Evolutionary conservation across 2,797 vertebrate genomes (phyloP), one percentile per base, ranked within the genome.

Genomic region (Ambastaia sidthimunki): DNA sequence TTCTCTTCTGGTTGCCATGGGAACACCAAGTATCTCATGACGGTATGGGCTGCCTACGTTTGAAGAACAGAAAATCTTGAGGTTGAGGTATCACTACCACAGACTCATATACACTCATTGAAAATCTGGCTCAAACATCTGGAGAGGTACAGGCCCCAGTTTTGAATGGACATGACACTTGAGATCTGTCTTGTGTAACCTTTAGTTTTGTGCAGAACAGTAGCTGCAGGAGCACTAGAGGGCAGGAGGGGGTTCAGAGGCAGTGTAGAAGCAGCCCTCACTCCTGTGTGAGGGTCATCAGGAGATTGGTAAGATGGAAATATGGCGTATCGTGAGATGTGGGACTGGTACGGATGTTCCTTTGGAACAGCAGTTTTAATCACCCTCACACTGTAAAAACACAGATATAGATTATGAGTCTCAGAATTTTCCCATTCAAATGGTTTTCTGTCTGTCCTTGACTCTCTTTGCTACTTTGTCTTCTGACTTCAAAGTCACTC

Each of bases 301-400:
- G 92, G 89, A 52, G 89, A 90, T 0, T 2, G 81, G 81, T 92
- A 93, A 37, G 89, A 91, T 6, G 94, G 94, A 84, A 96, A 95
- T 85, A 92, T 67, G 7, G 91, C 88, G 15, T 92, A 92, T 1
- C 85, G 91, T 66, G 91, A 91, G 83, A 91, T 94, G 86, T 96
- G 94, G 25, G 93, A 96, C 68, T 95, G 86, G 87, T 93, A 96
- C 5, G 93, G 93, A 84, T 96, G 93, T 81, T 94, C 88, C 78
- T 86, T 88, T 11, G 88, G 90, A 83, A 91, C 86, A 0, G 81
- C 68, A 54, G 84, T 83, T 62, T 86, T 89, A 71, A 90, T 88
- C 83, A 89, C 86, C 80, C 91, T 94, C 82, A 89, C 78, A 16
- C 93, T 86, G 83, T 57, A 28, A 48, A 23, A 71, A 80, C 52